Conservation (phyloP, 2,113 vertebrate genomes). For the Zosterops japonicus region DNA sequence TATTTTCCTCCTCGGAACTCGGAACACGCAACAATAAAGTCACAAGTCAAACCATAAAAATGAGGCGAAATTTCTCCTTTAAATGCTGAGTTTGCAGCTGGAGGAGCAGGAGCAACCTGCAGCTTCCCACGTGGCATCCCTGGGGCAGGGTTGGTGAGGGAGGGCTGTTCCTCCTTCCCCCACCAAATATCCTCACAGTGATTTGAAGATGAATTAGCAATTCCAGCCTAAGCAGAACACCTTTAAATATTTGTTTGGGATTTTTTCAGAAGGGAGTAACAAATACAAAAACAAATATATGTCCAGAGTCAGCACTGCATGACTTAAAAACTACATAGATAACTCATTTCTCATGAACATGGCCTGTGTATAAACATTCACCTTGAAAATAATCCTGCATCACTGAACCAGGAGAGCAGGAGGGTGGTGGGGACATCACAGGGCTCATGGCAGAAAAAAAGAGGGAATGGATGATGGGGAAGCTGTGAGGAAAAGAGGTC, state of each 20-base stretch:
- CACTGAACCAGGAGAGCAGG: neutral
- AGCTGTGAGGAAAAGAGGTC: neutral
- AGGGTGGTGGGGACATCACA: neutral
- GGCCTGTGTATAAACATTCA: neutral
- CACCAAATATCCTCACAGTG: fast-evolving
- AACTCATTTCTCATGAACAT: neutral
- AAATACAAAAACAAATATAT: neutral
- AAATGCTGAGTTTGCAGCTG: neutral
- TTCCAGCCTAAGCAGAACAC: neutral
- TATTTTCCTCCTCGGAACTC: neutral
- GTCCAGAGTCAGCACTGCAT: neutral
- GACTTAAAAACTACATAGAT: neutral
- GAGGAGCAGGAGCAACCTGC: neutral
- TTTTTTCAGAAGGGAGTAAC: neutral
- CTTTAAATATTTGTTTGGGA: neutral
- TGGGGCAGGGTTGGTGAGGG: neutral
- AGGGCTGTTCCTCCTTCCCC: neutral
- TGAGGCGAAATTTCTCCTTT: neutral
- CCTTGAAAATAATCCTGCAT: neutral
- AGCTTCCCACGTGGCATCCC: neutral
- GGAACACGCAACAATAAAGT: neutral
- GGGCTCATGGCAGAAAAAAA: neutral
- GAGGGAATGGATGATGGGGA: neutral
- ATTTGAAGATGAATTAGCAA: neutral
- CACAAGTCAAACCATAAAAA: neutral